Conservation (phyloP, 2,888 invertebrate genomes). For the Clivina fossor region DNA sequence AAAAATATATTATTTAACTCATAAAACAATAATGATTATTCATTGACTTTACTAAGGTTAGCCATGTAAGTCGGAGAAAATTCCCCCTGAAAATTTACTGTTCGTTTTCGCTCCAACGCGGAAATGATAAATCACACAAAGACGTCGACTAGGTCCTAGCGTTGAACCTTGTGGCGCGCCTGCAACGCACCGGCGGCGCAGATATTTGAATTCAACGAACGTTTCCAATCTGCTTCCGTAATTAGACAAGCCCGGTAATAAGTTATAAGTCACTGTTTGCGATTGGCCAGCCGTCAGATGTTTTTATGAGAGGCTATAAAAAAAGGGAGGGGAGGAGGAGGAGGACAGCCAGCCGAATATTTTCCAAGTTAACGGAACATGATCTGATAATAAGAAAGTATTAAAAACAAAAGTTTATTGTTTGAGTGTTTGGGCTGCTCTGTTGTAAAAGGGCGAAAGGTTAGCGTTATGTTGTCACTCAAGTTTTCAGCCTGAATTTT, state of each 20-base stretch:
- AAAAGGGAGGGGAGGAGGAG: background rate
- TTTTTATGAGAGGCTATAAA: constrained; percentile 1
- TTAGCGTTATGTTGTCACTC: too few relatives aligned
- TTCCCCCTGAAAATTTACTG: too few relatives aligned
- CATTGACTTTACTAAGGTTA: too few relatives aligned
- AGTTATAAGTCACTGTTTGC: constrained; percentile 30
- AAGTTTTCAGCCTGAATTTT: too few relatives aligned
- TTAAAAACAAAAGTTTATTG: constrained; percentile 28
- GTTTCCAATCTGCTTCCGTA: constrained; percentile 33
- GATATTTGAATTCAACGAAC: constrained; percentile 30
- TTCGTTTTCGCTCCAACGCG: constrained; percentile 5
- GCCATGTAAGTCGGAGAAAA: too few relatives aligned
- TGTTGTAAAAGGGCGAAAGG: too few relatives aligned
- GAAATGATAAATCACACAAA: constrained; percentile 28
- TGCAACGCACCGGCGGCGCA: constrained; percentile 4
- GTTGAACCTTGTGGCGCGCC: too few relatives aligned
- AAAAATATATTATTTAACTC: too few relatives aligned
- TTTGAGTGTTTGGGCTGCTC: constrained; percentile 11
- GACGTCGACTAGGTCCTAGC: too few relatives aligned
- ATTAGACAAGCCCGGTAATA: constrained; percentile 33
- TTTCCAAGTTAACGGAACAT: constrained; percentile 20
- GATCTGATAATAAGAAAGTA: constrained; percentile 32
- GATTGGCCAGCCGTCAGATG: constrained; percentile 30
- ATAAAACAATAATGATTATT: too few relatives aligned
- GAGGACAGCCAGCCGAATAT: constrained; percentile 3